Evolutionary conservation across 2,113 vertebrate species (phyloP).

Genomic region (Tychaedon coryphoeus): DNA sequence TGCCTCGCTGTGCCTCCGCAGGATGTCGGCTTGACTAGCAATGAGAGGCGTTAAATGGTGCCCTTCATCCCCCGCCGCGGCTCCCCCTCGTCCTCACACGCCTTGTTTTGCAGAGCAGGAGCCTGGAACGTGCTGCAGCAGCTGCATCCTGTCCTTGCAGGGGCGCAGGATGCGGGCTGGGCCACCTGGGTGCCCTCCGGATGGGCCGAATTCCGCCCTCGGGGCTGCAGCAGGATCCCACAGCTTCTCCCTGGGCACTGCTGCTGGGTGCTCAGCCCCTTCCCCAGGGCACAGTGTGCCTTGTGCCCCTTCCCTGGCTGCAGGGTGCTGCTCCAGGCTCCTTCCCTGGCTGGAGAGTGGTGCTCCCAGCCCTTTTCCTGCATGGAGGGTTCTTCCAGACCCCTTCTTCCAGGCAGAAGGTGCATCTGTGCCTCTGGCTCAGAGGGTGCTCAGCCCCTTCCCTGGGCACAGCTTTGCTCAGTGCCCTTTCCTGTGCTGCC

Average conservation of each 20-base stretch:
- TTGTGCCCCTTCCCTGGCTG: background rate
- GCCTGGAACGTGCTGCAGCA: slow-evolving; percentile 31
- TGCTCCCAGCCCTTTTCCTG: background rate
- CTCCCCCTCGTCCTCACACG: background rate
- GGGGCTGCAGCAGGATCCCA: background rate
- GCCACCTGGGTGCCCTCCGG: slow-evolving; percentile 17
- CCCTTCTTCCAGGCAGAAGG: background rate
- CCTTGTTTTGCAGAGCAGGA: slow-evolving; percentile 9
- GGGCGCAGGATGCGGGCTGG: background rate
- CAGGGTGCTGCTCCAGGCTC: background rate
- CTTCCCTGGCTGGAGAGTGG: background rate
- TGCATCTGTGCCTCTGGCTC: background rate
- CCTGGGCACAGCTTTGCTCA: background rate
- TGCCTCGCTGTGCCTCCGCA: background rate
- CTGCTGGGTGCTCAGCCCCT: background rate
- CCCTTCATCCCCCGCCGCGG: background rate
- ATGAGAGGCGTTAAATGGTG: background rate
- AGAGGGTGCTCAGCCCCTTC: background rate
- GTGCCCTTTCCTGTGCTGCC: background rate
- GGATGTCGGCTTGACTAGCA: background rate
- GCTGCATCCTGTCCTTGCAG: slow-evolving; percentile 56
- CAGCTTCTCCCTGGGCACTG: background rate
- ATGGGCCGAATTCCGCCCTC: background rate
- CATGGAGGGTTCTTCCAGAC: background rate
- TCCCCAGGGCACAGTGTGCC: background rate